Conservation (phyloP, 2,113 vertebrate genomes). For the Syngnathus floridae region DNA sequence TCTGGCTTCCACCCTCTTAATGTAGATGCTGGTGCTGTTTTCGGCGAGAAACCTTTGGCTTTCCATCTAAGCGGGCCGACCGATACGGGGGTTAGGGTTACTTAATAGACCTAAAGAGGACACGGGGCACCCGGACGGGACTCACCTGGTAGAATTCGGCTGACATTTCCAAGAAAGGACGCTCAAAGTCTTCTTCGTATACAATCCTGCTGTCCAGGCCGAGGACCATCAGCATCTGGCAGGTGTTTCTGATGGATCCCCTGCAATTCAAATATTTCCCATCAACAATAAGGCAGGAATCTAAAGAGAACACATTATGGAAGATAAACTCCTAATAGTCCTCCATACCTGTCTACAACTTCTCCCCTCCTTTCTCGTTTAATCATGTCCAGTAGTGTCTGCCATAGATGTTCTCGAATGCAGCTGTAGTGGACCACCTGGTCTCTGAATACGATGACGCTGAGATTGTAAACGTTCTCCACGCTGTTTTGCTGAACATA, state of each 20-base stretch:
- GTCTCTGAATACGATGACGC: conserved; percentile 96
- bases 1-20: conserved; percentile 97
- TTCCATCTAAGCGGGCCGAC: conserved; percentile 80
- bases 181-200: conserved; percentile 96
- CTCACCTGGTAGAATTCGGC: conserved; percentile 97
- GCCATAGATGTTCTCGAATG: conserved; percentile 89
- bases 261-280: conserved; percentile 57
- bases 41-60: conserved; percentile 98
- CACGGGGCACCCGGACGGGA: neutral
- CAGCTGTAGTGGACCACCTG: conserved; percentile 93
- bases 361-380: conserved; percentile 92
- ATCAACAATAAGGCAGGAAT: neutral
- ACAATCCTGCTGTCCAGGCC: conserved; percentile 92
- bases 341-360: conserved; percentile 87
- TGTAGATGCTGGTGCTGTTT: conserved; percentile 98
- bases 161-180: conserved; percentile 97
- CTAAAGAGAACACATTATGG: no score
- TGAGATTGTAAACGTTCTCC: conserved; percentile 97
- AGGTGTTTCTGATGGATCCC: conserved; percentile 94
- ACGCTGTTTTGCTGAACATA: conserved; percentile 97
- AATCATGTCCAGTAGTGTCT: conserved; percentile 95
- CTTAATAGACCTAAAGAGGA: neutral
- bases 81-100: neutral
- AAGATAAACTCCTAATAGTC: neutral
- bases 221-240: conserved; percentile 98